Conservation (phyloP, 2,797 vertebrate genomes). For the Acropternis orthonyx region DNA sequence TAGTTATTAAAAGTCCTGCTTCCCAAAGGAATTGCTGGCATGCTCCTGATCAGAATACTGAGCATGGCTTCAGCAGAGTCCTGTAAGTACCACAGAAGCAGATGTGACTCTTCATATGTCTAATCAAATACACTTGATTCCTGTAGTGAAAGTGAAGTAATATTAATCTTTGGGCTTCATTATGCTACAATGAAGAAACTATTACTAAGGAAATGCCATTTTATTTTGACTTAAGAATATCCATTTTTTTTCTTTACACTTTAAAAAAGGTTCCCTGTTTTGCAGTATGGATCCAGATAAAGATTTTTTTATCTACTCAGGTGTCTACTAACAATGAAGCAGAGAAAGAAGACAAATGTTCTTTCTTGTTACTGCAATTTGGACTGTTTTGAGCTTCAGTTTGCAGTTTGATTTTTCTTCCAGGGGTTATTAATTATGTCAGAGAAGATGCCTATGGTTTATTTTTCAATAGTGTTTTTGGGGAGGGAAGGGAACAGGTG, state of each 20-base stretch:
- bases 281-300: not conserved
- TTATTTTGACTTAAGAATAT: not conserved
- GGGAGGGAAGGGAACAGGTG: not conserved
- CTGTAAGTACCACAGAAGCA: not conserved
- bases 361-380: not conserved
- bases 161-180: not conserved
- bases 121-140: not conserved
- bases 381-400: not conserved
- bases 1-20: not conserved
- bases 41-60: not conserved
- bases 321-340: not conserved
- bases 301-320: conserved; percentile 5
- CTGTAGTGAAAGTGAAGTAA: not conserved
- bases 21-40: not conserved
- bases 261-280: not conserved
- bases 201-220: not conserved
- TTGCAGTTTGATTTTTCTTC: not conserved
- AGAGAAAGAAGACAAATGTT: not conserved
- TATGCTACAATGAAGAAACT: not conserved
- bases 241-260: not conserved
- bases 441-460: not conserved
- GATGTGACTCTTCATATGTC: not conserved
- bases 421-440: not conserved
- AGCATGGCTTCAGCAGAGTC: rapidly evolving
- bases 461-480: not conserved